These are phyloP conservation scores for Liopterus haemorrhoidalis DNA, from an alignment of 2,888 invertebrate genomes.

Conservation along the genomic window DNA sequence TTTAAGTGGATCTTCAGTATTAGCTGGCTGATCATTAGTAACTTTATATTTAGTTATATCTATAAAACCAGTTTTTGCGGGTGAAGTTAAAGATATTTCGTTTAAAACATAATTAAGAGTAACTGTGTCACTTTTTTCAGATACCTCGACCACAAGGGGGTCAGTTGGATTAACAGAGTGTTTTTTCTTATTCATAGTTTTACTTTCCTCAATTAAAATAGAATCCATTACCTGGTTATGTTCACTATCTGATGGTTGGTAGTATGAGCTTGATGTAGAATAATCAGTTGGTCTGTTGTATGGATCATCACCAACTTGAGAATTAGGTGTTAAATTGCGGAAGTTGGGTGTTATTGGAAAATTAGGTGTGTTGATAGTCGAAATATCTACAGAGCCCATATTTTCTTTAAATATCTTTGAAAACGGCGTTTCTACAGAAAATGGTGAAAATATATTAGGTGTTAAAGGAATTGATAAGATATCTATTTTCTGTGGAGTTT, in stretches of 20 bases:
- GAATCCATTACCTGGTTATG: constrained; percentile 39
- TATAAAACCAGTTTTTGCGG: neutral
- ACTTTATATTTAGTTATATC: constrained; percentile 8
- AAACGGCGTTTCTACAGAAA: constrained; percentile 38
- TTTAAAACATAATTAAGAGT: constrained; percentile 4
- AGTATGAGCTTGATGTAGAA: constrained; percentile 44
- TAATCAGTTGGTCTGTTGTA: constrained; percentile 41
- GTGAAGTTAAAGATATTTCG: constrained; percentile 9
- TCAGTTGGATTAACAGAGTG: neutral
- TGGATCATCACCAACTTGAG: constrained; percentile 16
- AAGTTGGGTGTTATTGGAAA: constrained; percentile 42
- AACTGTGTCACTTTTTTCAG: neutral
- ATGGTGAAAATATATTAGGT: constrained; percentile 32
- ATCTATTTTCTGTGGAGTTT: constrained; percentile 35
- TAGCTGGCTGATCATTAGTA: neutral
- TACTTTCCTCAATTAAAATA: constrained; percentile 37
- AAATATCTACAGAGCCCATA: constrained; percentile 37
- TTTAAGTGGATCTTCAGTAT: neutral
- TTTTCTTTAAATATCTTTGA: constrained; percentile 42
- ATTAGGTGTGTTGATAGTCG: constrained; percentile 39
- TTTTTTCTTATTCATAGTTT: constrained; percentile 4
- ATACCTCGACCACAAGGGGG: neutral
- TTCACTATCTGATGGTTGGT: constrained; percentile 43
- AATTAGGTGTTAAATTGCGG: constrained; percentile 37
- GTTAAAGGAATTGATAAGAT: constrained; percentile 35